These are phyloP conservation scores for Mesopsocus fuscifrons DNA, from an alignment of 2,888 invertebrate species.

Conservation along the genomic window DNA sequence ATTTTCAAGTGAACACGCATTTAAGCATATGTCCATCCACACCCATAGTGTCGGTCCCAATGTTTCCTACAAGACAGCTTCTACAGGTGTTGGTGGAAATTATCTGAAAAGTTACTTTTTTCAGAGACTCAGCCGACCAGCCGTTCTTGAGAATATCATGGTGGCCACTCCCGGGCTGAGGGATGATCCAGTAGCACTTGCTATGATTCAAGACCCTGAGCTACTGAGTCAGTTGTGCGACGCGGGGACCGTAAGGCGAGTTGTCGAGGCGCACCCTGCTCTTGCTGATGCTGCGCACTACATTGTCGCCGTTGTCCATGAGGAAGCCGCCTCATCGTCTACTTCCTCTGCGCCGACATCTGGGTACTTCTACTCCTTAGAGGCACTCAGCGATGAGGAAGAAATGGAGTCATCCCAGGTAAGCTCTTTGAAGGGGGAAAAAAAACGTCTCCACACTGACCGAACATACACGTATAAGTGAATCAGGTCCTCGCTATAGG, in stretches of 20 bases:
- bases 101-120: no score
- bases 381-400: constrained; percentile 33
- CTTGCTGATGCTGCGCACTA: constrained; percentile 47
- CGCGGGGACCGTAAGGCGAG: constrained; percentile 41
- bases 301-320: constrained; percentile 37
- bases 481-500: no score
- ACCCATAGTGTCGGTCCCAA: no score
- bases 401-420: constrained; percentile 30
- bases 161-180: constrained; percentile 47
- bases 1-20: no score
- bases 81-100: no score
- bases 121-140: constrained; percentile 26
- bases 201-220: constrained; percentile 57
- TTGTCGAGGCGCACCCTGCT: constrained; percentile 47
- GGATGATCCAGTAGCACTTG: constrained; percentile 50
- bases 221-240: constrained; percentile 51
- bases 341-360: constrained; percentile 20
- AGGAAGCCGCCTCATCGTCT: constrained; percentile 22
- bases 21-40: no score
- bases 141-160: constrained; percentile 44
- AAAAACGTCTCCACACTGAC: no score
- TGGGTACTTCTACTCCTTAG: constrained; percentile 31
- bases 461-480: no score
- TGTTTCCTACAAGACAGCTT: no score
- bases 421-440: constrained; percentile 1